These are phyloP conservation scores for Clarias platycephalus DNA, from an alignment of 2,797 vertebrate species.

Conservation along the genomic window DNA sequence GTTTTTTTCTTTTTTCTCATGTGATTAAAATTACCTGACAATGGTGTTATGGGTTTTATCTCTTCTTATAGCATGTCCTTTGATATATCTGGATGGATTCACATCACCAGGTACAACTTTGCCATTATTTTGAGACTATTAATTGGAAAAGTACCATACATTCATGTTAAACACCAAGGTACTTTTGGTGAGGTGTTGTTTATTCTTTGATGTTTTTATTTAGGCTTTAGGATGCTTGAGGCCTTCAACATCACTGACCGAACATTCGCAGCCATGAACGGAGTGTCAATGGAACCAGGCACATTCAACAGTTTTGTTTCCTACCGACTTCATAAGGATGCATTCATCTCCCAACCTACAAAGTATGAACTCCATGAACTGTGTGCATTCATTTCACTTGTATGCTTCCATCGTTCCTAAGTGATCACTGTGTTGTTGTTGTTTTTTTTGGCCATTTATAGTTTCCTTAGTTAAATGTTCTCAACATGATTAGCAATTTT, in stretches of 20 bases:
- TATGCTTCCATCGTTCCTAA: constrained; percentile 52
- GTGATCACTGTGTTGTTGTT: constrained; percentile 25
- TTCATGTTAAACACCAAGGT: not conserved
- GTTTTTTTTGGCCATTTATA: not conserved
- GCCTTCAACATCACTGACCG: constrained; percentile 95
- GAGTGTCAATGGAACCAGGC: constrained; percentile 92
- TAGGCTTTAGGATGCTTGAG: constrained; percentile 98
- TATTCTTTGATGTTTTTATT: not conserved
- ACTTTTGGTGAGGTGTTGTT: not conserved
- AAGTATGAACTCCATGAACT: constrained; percentile 68
- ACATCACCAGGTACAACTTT: constrained; percentile 90
- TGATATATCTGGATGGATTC: constrained; percentile 96
- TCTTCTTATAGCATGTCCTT: constrained; percentile 87
- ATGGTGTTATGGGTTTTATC: not conserved
- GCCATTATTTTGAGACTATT: not conserved
- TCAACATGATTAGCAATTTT: not conserved
- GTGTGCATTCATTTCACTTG: constrained; percentile 37
- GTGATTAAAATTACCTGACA: not conserved
- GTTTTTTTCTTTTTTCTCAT: not conserved
- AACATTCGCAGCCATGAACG: constrained; percentile 87
- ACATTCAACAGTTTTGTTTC: constrained; percentile 92
- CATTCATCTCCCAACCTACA: constrained; percentile 90
- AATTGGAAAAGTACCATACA: not conserved
- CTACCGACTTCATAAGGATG: constrained; percentile 92
- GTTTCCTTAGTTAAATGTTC: constrained; percentile 1